Base-by-base conservation (phyloP, 2,888 invertebrate species). In the Pomacea canaliculata region DNA sequence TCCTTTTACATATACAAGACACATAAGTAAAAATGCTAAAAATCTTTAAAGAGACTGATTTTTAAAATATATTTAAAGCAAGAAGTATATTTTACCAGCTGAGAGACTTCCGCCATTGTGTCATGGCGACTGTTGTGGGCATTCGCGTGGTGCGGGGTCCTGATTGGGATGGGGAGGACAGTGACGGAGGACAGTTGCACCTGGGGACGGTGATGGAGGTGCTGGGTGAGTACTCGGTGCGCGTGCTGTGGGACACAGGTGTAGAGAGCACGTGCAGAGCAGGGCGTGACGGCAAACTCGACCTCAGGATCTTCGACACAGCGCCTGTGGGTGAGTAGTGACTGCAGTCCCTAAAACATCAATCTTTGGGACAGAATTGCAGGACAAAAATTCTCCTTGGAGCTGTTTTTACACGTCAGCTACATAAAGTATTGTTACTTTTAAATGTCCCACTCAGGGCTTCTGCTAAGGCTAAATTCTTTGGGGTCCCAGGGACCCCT, bases 201-300 rank as follows among this genome's bases (percentile, higher is more conserved):
- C 83, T 89, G 48, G 90, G 87, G 1, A 88, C 88, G 0, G 84
- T 89, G 5, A 94, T 96, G 56, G 81, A 84, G 74, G 81, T 85
- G 77, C 92, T 92, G 16, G 95, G 95, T 0, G 95, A 96, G 87
- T 95, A 95, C 89, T 96, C 96, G 5, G 96, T 95, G 7, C 95
- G 96, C 60, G 95, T 96, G 8, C 95, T 95, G 87, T 96, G 96
- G 96, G 96, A 91, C 83, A 90, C 89, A 49, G 91, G 91, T 13
- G 86, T 88, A 27, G 83, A 88, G 73, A 90, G 88, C 46, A 90
- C 89, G 76, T 96, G 96, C 89, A 92, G 96, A 82, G 94, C 95
- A 69, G 96, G 96, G 13, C 95, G 95, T 91, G 94, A 95, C 90
- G 94, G 94, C 78, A 94, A 95, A 83, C 95, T 93, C 88, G 96